Evolutionary conservation across 2,888 invertebrate species (phyloP), one percentile per base, ranked within the genome.

Genomic region (Drosophila merina): DNA sequence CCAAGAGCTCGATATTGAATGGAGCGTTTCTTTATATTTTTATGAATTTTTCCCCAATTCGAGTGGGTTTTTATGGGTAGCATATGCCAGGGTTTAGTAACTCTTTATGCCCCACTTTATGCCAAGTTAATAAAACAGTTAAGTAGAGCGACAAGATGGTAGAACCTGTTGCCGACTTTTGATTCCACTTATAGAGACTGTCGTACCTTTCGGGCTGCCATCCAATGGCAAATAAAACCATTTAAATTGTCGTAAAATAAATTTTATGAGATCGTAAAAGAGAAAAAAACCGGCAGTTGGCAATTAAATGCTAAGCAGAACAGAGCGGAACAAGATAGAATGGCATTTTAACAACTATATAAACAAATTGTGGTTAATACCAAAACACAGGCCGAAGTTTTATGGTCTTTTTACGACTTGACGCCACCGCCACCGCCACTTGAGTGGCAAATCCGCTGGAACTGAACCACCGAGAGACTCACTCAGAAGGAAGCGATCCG

Each of bases 381-480:
- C 72, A 68, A 64, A 10, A 60, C 63, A 56, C 62, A 77, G 69
- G 38, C 70, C 72, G 47, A 71, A 68, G 69, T 80, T 90, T 91
- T 89, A 91, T 88, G 79, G 79, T 73, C 73, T 86, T 91, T 91
- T 91, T 90, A 91, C 88, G 91, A 91, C 90, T 90, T 91, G 84
- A 85, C 91, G 91, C 91, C 91, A 88, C 86, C 91, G 91, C 91
- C 91, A 88, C 86, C 89, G 89, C 89, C 91, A 88, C 86, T 88
- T 78, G 77, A 77, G 69, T 68, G 60, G 56, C 48, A 56, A 40
- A 40, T 40, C 14, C 40, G 40, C 40, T 14, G 20, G 12, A 28
- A 7, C 38, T 14, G 7, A 8, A 42, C 9, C 20, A 25, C 6
- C 14, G 25, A n/a, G 51, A 48, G 25, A 66, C 52, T 75, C 86